phyloP scores from a whole-genome alignment of 37 sponge, comb jelly and placozoan species.

The Bolinopsis microptera region DNA sequence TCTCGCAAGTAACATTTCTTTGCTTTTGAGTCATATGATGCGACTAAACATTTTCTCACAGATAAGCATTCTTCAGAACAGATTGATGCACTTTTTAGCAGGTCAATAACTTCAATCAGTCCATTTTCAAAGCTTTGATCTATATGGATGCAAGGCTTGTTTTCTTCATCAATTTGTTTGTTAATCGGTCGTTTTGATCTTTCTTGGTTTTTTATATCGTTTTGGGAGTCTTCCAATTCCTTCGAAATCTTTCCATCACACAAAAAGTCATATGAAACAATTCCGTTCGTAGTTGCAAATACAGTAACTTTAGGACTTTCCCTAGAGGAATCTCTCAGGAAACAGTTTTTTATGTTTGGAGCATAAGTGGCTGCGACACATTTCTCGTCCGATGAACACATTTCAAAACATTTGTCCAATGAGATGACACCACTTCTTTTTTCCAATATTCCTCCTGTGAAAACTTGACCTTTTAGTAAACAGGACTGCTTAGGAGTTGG shows the following conservation, averaged over 20 bases:
- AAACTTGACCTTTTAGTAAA: neutral
- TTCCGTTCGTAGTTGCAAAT: neutral
- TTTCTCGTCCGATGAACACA: neutral
- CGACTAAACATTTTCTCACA: neutral
- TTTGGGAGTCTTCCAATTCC: too few relatives aligned
- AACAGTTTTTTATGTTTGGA: neutral
- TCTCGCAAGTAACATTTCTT: conserved; percentile 30
- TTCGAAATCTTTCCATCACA: conserved; percentile 10
- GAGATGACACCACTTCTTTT: neutral
- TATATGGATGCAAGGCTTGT: neutral
- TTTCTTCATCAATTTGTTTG: neutral
- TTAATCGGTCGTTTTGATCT: neutral
- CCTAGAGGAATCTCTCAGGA: neutral
- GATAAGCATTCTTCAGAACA: conserved; percentile 3
- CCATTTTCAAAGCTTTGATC: neutral
- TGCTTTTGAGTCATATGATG: neutral
- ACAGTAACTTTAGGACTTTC: neutral
- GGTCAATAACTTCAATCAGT: neutral
- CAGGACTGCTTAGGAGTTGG: neutral
- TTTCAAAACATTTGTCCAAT: conserved; percentile 1
- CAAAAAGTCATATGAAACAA: neutral
- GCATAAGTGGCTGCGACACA: conserved; percentile 20
- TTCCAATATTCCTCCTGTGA: neutral
- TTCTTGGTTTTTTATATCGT: neutral
- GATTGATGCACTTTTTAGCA: neutral